Conservation (phyloP, 2,888 invertebrate species). For the Limnephilus rhombicus region DNA sequence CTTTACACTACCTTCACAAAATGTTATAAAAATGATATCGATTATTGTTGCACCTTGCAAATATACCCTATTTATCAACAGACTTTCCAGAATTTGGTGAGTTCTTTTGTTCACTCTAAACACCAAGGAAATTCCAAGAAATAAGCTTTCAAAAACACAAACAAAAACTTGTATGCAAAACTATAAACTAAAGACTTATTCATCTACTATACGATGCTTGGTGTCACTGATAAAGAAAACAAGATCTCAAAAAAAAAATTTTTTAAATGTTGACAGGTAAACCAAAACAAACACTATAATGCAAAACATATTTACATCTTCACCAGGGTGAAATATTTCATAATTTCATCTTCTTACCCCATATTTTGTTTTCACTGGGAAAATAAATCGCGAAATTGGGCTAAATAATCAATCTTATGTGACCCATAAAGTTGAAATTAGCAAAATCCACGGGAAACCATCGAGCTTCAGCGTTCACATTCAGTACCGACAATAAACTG, state of each 20-base stretch:
- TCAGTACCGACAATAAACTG: slow-evolving; percentile 54
- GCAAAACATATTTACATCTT: background rate
- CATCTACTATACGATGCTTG: background rate
- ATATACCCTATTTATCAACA: background rate
- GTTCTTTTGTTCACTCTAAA: background rate
- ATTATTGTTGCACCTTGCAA: background rate
- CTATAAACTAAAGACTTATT: background rate
- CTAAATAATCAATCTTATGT: slow-evolving; percentile 65
- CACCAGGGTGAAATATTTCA: background rate
- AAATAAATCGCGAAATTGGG: slow-evolving; percentile 45
- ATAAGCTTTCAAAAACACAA: background rate
- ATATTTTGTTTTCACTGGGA: slow-evolving; percentile 42
- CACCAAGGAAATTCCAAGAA: background rate
- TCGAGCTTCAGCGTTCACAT: slow-evolving; percentile 43
- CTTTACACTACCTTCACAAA: background rate
- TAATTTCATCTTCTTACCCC: slow-evolving; percentile 21
- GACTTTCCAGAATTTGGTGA: background rate
- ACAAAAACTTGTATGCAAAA: background rate
- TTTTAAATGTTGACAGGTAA: background rate
- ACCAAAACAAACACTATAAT: background rate
- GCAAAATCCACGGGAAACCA: slow-evolving; percentile 46
- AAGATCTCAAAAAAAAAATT: background rate
- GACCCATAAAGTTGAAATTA: slow-evolving; percentile 65
- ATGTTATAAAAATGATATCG: background rate
- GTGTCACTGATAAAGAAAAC: background rate